Conservation (phyloP, 2,797 vertebrate species). For the Xiphorhynchus erythropygius region DNA sequence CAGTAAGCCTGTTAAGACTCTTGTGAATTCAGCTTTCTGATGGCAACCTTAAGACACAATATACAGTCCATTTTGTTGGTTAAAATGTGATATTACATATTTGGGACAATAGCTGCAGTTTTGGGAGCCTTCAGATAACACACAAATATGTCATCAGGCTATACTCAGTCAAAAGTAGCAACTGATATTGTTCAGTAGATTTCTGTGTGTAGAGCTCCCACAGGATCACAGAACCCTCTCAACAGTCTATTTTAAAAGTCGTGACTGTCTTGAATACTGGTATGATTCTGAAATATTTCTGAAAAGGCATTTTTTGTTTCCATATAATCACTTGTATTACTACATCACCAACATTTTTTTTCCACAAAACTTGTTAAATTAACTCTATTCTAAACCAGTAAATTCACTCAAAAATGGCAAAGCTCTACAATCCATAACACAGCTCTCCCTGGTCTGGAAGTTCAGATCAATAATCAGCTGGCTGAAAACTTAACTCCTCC, state of each 20-base stretch:
- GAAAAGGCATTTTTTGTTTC: not conserved
- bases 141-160: not conserved
- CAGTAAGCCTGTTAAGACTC: not conserved
- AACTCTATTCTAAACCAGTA: not conserved
- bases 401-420: not conserved
- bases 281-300: not conserved
- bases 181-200: not conserved
- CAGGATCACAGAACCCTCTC: not conserved
- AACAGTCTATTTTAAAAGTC: not conserved
- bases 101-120: not conserved
- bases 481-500: not conserved
- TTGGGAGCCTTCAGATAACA: not conserved
- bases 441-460: not conserved
- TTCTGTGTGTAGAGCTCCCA: not conserved
- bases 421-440: not conserved
- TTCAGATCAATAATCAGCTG: not conserved
- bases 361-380: not conserved
- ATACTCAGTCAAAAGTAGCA: not conserved
- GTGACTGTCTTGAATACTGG: not conserved
- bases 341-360: not conserved
- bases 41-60: not conserved
- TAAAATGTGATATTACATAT: not conserved
- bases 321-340: not conserved
- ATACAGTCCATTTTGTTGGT: not conserved
- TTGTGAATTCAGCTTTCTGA: not conserved